A percentile compares a stretch with the other conserved stretches of the same genome.
These are phyloP conservation scores for Aricia agestis DNA, from an alignment of 1,140 invertebrate species.

Conservation along the genomic window DNA sequence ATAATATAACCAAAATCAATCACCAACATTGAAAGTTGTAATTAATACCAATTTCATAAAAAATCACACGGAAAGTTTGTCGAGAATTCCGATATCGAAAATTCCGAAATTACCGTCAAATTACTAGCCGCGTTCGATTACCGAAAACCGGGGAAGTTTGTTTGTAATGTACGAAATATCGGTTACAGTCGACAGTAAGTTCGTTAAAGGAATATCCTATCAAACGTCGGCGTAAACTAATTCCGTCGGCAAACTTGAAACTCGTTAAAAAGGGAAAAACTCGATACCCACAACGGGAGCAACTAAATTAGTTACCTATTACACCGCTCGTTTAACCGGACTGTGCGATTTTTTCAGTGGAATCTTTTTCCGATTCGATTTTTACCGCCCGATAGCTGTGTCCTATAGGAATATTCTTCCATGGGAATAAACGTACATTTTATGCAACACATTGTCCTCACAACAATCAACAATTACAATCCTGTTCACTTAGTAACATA, in stretches of 20 bases:
- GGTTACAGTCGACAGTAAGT: slow-evolving; percentile 51
- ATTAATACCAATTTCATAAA: slow-evolving; percentile 27
- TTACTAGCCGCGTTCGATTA: slow-evolving; percentile 43
- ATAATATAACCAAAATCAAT: too few relatives aligned
- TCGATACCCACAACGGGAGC: slow-evolving; percentile 54
- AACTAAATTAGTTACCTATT: slow-evolving; percentile 68
- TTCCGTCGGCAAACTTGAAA: slow-evolving; percentile 67
- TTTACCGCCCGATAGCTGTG: neutral
- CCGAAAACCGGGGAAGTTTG: slow-evolving; percentile 41
- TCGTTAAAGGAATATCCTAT: slow-evolving; percentile 72
- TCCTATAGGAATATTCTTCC: too few relatives aligned
- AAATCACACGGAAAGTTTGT: slow-evolving; percentile 11
- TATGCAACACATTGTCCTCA: too few relatives aligned
- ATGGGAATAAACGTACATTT: too few relatives aligned
- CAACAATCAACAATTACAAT: too few relatives aligned
- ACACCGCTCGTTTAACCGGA: slow-evolving; percentile 55
- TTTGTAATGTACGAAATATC: slow-evolving; percentile 59
- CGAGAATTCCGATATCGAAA: neutral
- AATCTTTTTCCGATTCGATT: neutral
- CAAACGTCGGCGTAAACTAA: slow-evolving; percentile 72
- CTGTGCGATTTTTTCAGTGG: slow-evolving; percentile 17
- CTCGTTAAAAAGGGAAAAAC: slow-evolving; percentile 56
- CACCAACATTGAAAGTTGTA: neutral
- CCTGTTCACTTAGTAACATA: too few relatives aligned
- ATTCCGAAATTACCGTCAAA: slow-evolving; percentile 31